Evolutionary conservation across 2,113 vertebrate genomes (phyloP).

Genomic region (Odontesthes bonariensis): DNA sequence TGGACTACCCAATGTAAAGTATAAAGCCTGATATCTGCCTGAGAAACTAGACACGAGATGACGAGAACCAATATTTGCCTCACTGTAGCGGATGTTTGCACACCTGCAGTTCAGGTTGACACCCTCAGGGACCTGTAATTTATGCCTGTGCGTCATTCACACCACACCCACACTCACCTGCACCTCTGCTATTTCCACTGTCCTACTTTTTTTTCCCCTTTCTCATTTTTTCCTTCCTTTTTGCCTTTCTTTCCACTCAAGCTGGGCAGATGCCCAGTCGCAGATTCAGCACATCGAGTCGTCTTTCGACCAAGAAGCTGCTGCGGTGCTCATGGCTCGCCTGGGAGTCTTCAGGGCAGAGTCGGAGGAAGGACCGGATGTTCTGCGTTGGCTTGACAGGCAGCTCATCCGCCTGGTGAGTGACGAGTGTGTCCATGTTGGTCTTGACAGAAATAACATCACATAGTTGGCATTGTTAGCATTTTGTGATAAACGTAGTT

Average conservation of each 20-base stretch:
- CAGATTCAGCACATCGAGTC: conserved; percentile 97
- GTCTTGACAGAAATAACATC: not conserved
- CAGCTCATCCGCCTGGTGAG: conserved; percentile 96
- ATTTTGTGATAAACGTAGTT: not conserved
- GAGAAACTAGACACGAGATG: not conserved
- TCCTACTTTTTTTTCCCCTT: not conserved
- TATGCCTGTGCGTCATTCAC: conserved; percentile 33
- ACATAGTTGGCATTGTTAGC: conserved; percentile 12
- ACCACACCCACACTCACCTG: conserved; percentile 47
- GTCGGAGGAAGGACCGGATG: conserved; percentile 95
- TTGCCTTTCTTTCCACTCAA: conserved; percentile 53
- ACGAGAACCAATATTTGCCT: conserved; percentile 25
- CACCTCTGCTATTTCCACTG: not conserved
- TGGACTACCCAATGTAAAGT: not conserved
- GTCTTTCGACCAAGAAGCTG: conserved; percentile 95
- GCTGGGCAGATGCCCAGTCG: conserved; percentile 96
- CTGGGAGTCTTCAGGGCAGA: conserved; percentile 94
- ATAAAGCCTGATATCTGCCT: not conserved
- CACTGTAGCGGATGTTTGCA: conserved; percentile 32
- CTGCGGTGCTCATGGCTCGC: conserved; percentile 95
- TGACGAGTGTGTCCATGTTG: not conserved
- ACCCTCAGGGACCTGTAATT: not conserved
- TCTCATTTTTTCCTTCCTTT: not conserved
- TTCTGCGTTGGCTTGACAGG: conserved; percentile 96
- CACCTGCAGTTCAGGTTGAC: conserved; percentile 1